Evolutionary conservation across 2,113 vertebrate species (phyloP).

Genomic region (Ranitomeya variabilis): DNA sequence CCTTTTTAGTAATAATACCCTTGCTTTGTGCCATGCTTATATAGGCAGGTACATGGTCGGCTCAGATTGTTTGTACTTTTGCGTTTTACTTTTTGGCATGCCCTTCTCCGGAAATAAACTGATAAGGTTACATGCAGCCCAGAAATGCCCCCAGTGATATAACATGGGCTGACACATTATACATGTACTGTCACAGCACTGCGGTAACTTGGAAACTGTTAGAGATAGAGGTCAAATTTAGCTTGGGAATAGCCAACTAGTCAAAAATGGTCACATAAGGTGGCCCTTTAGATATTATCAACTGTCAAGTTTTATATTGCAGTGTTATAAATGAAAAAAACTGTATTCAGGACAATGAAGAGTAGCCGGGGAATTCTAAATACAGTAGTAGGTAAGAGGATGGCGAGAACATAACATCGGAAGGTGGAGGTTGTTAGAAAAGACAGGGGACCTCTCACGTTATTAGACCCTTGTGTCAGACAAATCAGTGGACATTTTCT

Average conservation of each 20-base stretch:
- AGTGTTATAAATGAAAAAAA: constrained; percentile 8
- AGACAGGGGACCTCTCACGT: constrained; percentile 49
- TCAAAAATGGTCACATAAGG: neutral
- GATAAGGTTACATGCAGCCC: constrained; percentile 5
- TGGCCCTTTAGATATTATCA: neutral
- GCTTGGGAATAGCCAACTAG: neutral
- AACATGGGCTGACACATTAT: constrained; percentile 1
- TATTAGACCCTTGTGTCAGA: constrained; percentile 54
- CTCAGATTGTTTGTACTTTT: neutral
- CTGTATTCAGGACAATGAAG: neutral
- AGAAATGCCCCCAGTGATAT: neutral
- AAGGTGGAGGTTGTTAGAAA: constrained; percentile 37
- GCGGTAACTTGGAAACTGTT: neutral
- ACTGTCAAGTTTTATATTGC: constrained; percentile 17
- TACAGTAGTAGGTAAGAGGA: neutral
- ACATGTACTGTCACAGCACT: constrained; percentile 14
- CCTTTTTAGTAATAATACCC: neutral
- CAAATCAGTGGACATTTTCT: constrained; percentile 57
- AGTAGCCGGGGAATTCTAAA: constrained; percentile 13
- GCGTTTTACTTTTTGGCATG: neutral
- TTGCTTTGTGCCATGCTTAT: neutral
- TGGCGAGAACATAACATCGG: constrained; percentile 3
- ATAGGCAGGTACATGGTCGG: neutral
- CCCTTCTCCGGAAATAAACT: neutral
- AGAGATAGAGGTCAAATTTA: constrained; percentile 14